These are phyloP conservation scores for Tholera decimalis DNA, from an alignment of 2,888 invertebrate genomes.

Conservation along the genomic window DNA sequence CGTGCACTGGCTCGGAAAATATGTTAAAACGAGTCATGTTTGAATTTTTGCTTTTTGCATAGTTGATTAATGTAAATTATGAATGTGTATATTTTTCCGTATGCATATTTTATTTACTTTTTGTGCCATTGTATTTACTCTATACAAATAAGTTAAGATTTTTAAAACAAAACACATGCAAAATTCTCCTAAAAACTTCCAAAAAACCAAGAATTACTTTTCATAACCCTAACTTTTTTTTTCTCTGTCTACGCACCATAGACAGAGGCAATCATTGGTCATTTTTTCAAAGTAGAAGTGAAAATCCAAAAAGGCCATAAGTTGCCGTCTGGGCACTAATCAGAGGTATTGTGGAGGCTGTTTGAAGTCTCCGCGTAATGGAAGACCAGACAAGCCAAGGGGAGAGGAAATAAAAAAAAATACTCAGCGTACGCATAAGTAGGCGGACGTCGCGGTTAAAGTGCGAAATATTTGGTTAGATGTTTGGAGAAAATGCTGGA, in stretches of 20 bases:
- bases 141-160: background rate
- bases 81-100: background rate
- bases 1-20: conserved; percentile 34
- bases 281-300: conserved; percentile 55
- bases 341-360: conserved; percentile 81
- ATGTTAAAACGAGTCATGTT: conserved; percentile 8
- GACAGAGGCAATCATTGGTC: conserved; percentile 56
- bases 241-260: conserved; percentile 22
- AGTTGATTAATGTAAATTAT: conserved; percentile 1
- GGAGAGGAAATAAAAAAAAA: conserved; percentile 86
- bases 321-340: conserved; percentile 77
- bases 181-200: background rate
- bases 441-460: conserved; percentile 72
- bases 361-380: conserved; percentile 85
- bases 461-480: conserved; percentile 44
- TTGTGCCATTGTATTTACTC: background rate
- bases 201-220: background rate
- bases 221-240: background rate
- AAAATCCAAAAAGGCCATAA: conserved; percentile 59
- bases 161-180: background rate
- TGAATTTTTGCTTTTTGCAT: background rate
- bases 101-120: background rate
- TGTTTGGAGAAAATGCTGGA: conserved; percentile 41
- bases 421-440: conserved; percentile 83
- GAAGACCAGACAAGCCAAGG: conserved; percentile 88